Evolutionary conservation across 1,140 invertebrate species (phyloP), one percentile per base, ranked within the genome.

Genomic region (Hypsibius dujardini): DNA sequence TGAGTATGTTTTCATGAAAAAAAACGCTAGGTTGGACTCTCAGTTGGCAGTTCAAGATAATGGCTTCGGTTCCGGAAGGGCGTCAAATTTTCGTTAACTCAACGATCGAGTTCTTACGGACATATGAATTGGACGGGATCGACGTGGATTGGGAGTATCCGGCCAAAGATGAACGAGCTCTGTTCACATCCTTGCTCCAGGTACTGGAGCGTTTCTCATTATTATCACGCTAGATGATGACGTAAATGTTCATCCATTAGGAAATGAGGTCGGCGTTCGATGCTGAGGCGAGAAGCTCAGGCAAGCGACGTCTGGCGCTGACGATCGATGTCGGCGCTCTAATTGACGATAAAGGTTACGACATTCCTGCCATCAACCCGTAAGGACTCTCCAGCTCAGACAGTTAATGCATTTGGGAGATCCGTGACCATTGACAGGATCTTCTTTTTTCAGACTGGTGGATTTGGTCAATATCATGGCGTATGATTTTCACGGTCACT

Each of bases 401-500:
- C 28, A 28, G 28, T 28, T 28, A 28, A 28, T 28, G 28, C 28
- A 28, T 28, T 28, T 28, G 28, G 28, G 28, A 28, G 28, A 28
- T 28, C 28, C 28, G 28, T 28, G 28, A 28, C 28, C 28, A 28
- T 28, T 28, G 28, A 28, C 28, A 28, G 28, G 28, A 28, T 28
- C 28, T 71, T 73, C 15, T n/a, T 46, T 50, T 72, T 56, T 56
- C 56, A 77, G 82, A 40, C 86, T 89, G 76, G 81, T 91, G 70
- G 88, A 91, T 77, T 91, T 89, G 87, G 90, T 95, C 74, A 85
- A 89, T 1, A 85, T 93, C 0, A 93, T 93, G 90, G 86, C 86
- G 0, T 93, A 94, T 76, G 90, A 92, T 76, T 92, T 87, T 76
- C 90, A 91, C 75, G 89, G 89, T 0, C 86, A 89, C 74, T 89